Percentiles rank a stretch among this genome's conserved stretches.
phyloP scores from a whole-genome alignment of 1,140 invertebrate genomes.

The Drosophila orosa region DNA sequence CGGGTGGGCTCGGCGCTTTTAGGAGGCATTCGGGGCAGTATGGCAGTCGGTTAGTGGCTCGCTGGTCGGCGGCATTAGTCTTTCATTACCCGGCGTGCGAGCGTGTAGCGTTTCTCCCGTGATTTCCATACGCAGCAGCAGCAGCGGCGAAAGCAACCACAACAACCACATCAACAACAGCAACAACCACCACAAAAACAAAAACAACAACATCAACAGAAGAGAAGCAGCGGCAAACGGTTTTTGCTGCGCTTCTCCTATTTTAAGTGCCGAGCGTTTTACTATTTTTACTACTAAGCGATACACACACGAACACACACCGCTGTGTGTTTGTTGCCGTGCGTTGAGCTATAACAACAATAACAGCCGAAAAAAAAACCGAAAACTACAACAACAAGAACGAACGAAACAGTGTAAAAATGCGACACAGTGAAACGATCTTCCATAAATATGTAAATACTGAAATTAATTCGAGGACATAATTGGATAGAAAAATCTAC shows the following conservation, averaged over 20 bases:
- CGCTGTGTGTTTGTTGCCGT: slow-evolving; percentile 12
- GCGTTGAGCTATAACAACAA: slow-evolving; percentile 22
- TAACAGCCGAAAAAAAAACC: slow-evolving; percentile 5
- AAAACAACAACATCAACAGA: slow-evolving; percentile 34
- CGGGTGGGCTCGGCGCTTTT: slow-evolving; percentile 16
- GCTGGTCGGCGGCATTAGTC: slow-evolving; percentile 53
- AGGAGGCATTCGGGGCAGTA: slow-evolving; percentile 46
- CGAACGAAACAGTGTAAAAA: slow-evolving; percentile 40
- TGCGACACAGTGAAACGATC: slow-evolving; percentile 46
- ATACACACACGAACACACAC: slow-evolving; percentile 37
- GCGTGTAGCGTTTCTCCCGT: slow-evolving; percentile 68
- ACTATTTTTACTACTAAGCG: slow-evolving; percentile 63
- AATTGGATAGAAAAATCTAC: slow-evolving; percentile 2
- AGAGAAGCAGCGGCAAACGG: slow-evolving; percentile 46
- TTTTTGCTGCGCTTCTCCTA: slow-evolving; percentile 53
- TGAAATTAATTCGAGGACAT: slow-evolving; percentile 14
- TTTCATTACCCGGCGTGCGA: slow-evolving; percentile 75
- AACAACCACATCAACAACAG: slow-evolving; percentile 20
- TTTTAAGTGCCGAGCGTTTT: slow-evolving; percentile 58
- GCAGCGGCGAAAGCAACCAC: slow-evolving; percentile 29
- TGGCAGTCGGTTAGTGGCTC: slow-evolving; percentile 61
- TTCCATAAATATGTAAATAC: slow-evolving; percentile 54
- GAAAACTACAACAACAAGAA: slow-evolving; percentile 12
- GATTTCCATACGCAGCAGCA: slow-evolving; percentile 53
- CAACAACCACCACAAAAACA: slow-evolving; percentile 41